Base-by-base conservation (phyloP, 2,888 invertebrate genomes). In the Tenthredo livida region DNA sequence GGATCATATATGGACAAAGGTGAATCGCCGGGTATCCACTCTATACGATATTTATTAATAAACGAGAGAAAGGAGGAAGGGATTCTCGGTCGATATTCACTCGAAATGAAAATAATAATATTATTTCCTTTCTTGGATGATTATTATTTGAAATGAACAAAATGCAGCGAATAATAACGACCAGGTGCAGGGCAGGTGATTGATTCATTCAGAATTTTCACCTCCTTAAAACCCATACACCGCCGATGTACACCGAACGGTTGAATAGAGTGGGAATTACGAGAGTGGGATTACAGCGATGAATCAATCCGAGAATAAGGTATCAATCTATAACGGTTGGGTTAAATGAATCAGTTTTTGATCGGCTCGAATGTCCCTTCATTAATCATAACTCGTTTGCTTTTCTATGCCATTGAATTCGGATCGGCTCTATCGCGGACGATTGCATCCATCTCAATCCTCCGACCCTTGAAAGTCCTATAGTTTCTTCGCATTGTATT, bases 331-430 rank as follows among this genome's bases (percentile, higher is more conserved):
- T 29, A 2, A 2, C 2, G 70, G 70, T 70, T 37, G 29, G 70
- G 70, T 70, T 50, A 70, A 70, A 70, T 70, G 70, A 33, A 70
- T 70, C n/a, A 37, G 37, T 33, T 70, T 33, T 70, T 37, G 72
- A 73, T 40, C 17, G 40, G 43, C 25, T 40, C 21, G 40, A 37
- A 73, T 73, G n/a, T 73, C 9, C 72, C 21, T 21, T 73, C 72
- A 73, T 73, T 73, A 73, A 73, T 73, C 72, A 73, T 73, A 73
- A 73, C 72, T 73, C 40, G 72, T 73, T 40, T 73, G 72, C n/a
- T 37, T 73, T 61, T 73, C 72, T 73, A 25, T 73, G 2, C 40
- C n/a, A 40, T 40, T 73, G 72, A 40, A 73, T 73, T 70, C 70
- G 70, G 3, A 61, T 70, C 15, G 70, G 17, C 29, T 29, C 70